Conservation (phyloP, 1,140 invertebrate species). For the Thrips palmi region DNA sequence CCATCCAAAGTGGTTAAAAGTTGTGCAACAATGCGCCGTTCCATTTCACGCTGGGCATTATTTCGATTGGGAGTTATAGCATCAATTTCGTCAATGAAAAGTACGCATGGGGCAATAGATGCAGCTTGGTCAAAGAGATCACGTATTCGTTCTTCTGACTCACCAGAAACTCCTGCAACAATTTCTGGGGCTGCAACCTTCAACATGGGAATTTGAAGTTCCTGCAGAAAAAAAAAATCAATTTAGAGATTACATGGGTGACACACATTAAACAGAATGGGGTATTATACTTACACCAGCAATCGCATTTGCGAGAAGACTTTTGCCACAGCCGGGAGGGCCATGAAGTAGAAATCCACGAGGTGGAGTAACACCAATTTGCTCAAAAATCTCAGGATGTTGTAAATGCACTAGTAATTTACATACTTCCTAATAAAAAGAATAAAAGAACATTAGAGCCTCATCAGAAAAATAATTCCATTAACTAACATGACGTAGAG, state of each 20-base stretch:
- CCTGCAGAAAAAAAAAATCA: conserved; percentile 22
- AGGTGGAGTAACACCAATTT: conserved; percentile 62
- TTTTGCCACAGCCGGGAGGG: conserved; percentile 87
- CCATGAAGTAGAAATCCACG: conserved; percentile 76
- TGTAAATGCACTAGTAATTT: conserved; percentile 65
- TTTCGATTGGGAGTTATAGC: conserved; percentile 72
- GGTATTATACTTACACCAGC: conserved; percentile 50
- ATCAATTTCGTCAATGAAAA: conserved; percentile 94
- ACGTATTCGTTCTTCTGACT: conserved; percentile 83
- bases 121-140: conserved; percentile 76
- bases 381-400: conserved; percentile 62
- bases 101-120: conserved; percentile 52
- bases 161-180: conserved; percentile 85
- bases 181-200: conserved; percentile 80
- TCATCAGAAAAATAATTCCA: conserved; percentile 10
- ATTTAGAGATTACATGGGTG: conserved; percentile 1
- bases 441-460: conserved; percentile 3
- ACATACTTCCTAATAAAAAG: conserved; percentile 41
- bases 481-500: conserved; percentile 8
- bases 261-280: neutral
- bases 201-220: conserved; percentile 53
- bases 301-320: conserved; percentile 76
- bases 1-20: conserved; percentile 74
- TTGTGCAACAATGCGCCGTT: conserved; percentile 84
- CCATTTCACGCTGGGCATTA: conserved; percentile 84